A percentile compares a stretch with the other conserved stretches of the same genome.
Evolutionary conservation across 2,797 vertebrate genomes (phyloP).

Genomic region (Mycteria americana): DNA sequence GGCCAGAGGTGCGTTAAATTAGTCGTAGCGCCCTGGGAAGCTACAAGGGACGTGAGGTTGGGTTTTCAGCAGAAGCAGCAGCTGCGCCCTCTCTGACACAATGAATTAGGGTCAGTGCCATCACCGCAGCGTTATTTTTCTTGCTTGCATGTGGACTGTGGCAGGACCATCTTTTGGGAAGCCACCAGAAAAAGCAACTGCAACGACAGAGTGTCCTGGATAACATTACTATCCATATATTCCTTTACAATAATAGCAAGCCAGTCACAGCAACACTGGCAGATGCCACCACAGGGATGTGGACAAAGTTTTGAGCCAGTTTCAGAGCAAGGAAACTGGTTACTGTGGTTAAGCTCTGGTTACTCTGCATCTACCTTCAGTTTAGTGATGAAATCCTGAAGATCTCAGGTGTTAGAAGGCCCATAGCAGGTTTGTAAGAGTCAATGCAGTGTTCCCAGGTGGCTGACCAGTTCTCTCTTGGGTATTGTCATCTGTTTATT

Average conservation of each 20-base stretch:
- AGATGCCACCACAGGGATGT: background rate
- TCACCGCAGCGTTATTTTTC: background rate
- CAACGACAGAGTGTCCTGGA: background rate
- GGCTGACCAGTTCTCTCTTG: background rate
- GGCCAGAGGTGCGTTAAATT: background rate
- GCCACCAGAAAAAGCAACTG: background rate
- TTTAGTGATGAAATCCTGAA: background rate
- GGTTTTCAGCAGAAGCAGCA: background rate
- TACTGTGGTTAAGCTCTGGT: background rate
- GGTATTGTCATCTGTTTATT: background rate
- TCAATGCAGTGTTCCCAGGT: background rate
- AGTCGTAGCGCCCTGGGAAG: background rate
- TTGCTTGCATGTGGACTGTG: background rate
- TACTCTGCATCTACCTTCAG: background rate
- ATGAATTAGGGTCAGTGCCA: background rate
- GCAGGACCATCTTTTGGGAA: background rate
- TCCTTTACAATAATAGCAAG: background rate
- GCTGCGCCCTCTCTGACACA: background rate
- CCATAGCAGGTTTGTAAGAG: background rate
- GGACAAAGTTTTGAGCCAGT: background rate
- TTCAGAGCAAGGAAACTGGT: background rate
- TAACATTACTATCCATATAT: background rate
- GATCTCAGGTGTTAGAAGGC: background rate
- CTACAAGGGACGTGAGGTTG: accelerated
- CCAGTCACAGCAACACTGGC: background rate